Evolutionary conservation across 2,888 invertebrate species (phyloP).

Genomic region (Tenodera sinensis): DNA sequence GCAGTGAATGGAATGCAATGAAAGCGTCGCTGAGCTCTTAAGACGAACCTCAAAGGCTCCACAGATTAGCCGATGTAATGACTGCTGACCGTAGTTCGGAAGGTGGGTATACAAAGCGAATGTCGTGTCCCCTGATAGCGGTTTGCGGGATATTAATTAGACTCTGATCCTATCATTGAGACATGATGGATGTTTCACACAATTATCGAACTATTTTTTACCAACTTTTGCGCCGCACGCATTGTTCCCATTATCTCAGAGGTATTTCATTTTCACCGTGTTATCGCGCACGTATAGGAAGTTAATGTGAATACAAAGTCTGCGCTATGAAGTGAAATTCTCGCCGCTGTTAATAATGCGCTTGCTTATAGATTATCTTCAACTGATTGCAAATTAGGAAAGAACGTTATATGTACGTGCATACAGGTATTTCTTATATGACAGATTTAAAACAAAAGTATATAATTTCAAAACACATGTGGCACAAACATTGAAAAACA

Average conservation of each 20-base stretch:
- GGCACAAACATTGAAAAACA: no score
- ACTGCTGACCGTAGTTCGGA: no score
- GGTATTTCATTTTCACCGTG: neutral
- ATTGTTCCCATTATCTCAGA: neutral
- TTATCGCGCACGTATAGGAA: neutral
- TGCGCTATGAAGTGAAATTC: no score
- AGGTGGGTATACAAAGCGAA: no score
- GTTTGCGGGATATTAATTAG: conserved; percentile 1
- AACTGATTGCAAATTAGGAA: no score
- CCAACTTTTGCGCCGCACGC: neutral
- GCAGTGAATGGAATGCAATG: neutral
- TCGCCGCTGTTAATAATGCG: no score
- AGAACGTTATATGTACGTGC: no score
- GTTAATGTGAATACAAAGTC: neutral
- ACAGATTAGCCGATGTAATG: neutral
- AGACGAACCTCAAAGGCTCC: neutral
- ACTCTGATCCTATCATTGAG: neutral
- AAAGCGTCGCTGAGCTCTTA: neutral
- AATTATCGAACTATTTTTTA: neutral
- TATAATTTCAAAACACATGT: no score
- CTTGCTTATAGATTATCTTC: no score
- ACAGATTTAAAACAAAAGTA: no score
- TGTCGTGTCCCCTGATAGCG: neutral
- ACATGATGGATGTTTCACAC: conserved; percentile 2
- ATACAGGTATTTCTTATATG: no score